Base-by-base conservation (phyloP, 2,888 invertebrate genomes). In the Philopedon plagiatum region DNA sequence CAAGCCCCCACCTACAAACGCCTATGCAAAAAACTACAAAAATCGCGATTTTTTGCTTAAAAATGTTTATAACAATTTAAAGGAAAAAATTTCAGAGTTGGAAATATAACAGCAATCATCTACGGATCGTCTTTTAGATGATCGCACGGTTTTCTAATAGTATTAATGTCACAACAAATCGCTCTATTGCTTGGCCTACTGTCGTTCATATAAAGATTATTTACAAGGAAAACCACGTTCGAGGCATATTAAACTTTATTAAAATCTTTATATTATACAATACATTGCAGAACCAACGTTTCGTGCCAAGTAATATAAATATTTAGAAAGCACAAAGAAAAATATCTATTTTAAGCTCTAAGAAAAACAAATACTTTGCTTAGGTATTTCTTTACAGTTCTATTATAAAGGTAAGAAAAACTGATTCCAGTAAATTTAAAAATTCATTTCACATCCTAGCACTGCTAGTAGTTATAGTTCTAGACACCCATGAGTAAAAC, bases 241-340 rank as follows among this genome's bases (percentile, higher is more conserved):
- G 23, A 46, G 46, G 46, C 5, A 23, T 21, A 23, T 9, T 46
- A 23, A 46, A n/a, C 46, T 46, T 46, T 46, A 46, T 46, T 46
- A n/a, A 21, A 46, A 23, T 5, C 21, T 46, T 19, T 46, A 46
- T 44, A 19, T 18, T 19, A 44, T 44, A 44, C 19, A 44, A 44
- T 44, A 44, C 44, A 19, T n/a, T 44, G 44, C 44, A 18, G 19
- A 44, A 19, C 19, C 18, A 19, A 7, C 18, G 8, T 8, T 44
- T 44, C 9, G 19, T 44, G 19, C 44, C 19, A 29, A 29, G 7
- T 44, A 44, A 1, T 19, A 9, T 44, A 19, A 18, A 44, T 19
- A 21, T 18, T 19, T 21, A 44, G n/a, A 19, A 11, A 18, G 44
- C 44, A 44, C 9, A 44, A 44, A 44, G 11, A 8, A 19, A 44